phyloP scores from a whole-genome alignment of 2,888 invertebrate genomes.

The Incurvaria masculella region DNA sequence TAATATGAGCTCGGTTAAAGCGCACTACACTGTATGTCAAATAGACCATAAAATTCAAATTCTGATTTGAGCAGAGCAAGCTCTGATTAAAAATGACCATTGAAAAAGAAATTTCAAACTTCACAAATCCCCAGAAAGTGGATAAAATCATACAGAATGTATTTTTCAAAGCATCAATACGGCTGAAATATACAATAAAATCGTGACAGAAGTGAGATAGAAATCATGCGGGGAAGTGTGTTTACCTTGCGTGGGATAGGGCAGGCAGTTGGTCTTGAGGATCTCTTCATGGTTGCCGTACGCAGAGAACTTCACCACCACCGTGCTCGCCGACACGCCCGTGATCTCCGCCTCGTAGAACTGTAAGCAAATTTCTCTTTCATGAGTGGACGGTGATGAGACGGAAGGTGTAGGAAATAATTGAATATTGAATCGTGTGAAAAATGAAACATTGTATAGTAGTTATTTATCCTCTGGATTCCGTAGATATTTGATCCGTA shows the following conservation, averaged over 20 bases:
- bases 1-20: too few relatives aligned
- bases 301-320: slow-evolving; percentile 81
- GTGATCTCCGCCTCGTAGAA: slow-evolving; percentile 82
- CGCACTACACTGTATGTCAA: too few relatives aligned
- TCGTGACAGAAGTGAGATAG: slow-evolving; percentile 4
- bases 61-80: neutral
- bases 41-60: too few relatives aligned
- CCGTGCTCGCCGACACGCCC: slow-evolving; percentile 76
- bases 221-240: slow-evolving; percentile 8
- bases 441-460: too few relatives aligned
- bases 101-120: slow-evolving; percentile 5
- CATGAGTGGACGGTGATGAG: too few relatives aligned
- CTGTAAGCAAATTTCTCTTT: too few relatives aligned
- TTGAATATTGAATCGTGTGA: too few relatives aligned
- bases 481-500: too few relatives aligned
- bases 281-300: slow-evolving; percentile 92
- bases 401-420: too few relatives aligned
- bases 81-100: slow-evolving; percentile 8
- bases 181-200: slow-evolving; percentile 1
- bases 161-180: too few relatives aligned
- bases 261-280: slow-evolving; percentile 75
- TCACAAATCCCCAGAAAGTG: slow-evolving; percentile 16
- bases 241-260: slow-evolving; percentile 50
- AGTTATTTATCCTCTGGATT: too few relatives aligned
- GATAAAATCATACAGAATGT: slow-evolving; percentile 12